phyloP scores from a whole-genome alignment of 1,140 invertebrate species.

The Wiebesia pumilae region DNA sequence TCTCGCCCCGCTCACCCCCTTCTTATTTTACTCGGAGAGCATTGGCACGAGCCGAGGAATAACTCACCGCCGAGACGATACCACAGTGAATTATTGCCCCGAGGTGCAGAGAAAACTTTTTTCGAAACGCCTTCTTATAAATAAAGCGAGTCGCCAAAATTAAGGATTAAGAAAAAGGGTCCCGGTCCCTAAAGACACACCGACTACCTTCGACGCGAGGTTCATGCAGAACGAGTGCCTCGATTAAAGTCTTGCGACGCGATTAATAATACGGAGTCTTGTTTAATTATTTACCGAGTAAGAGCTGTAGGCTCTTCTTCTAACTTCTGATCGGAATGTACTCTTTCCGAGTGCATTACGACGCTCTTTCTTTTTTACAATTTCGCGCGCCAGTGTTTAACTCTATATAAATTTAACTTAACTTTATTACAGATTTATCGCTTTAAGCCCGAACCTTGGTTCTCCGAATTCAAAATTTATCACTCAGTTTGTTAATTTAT shows the following conservation, averaged over 20 bases:
- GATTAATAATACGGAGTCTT: background rate
- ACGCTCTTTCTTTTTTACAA: background rate
- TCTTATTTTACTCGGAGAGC: conserved; percentile 19
- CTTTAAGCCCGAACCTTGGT: background rate
- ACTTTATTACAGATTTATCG: conserved; percentile 14
- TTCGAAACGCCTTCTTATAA: conserved; percentile 11
- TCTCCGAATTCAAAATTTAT: conserved; percentile 15
- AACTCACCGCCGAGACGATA: conserved; percentile 34
- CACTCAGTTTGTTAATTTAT: background rate
- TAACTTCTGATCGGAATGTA: background rate
- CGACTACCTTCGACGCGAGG: background rate
- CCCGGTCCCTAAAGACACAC: background rate
- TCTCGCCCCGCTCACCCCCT: background rate
- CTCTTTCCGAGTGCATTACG: background rate
- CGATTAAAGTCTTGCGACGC: background rate
- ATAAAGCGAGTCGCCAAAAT: conserved; percentile 23
- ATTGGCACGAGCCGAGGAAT: conserved; percentile 25
- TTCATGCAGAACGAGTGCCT: background rate
- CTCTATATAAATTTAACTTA: background rate
- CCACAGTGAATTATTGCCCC: conserved; percentile 26
- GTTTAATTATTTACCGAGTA: background rate
- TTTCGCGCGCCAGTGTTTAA: background rate
- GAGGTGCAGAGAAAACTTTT: conserved; percentile 21
- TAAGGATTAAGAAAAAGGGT: conserved; percentile 1
- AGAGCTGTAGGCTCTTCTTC: background rate